Base-by-base conservation (phyloP, 1,140 invertebrate genomes). In the Teleopsis dalmanni region DNA sequence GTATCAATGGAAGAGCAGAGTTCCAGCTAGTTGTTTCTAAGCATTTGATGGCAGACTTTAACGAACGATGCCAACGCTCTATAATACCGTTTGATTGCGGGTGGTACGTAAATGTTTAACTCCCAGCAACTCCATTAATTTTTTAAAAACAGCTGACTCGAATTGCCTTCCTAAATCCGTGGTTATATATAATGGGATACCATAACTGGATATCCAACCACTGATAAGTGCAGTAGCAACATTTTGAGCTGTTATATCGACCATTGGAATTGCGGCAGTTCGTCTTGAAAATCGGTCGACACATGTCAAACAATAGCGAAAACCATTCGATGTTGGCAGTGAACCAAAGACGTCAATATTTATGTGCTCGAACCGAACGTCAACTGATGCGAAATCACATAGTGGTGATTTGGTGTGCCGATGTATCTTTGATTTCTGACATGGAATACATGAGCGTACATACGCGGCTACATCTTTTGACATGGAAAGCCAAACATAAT, bases 101-200 rank as follows among this genome's bases (percentile, higher is more conserved):
- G 7, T 40, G 22, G 13, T 10, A 40, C 0, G 70, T 2, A 52
- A 38, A 42, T 61, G 58, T 18, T 57, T 38, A 9, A 56, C 48
- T 14, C 55, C 54, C 5, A 56, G 29, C 4, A 52, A 29, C 31
- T 47, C 44, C 27, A 35, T 31, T 49, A 61, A 27, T 9, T 48
- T 14, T 3, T 36, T 8, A 57, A 68, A 7, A 9, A 62, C 13
- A 2, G 50, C 16, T 0, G 57, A 52, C 25, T 70, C 57, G 36
- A 74, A 73, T 38, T 73, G 63, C 23, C 34, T 35, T 11, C 67
- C 66, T 31, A 58, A 53, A 40, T 74, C 66, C 2, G 70, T 65
- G 16, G 47, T 43, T 2, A 50, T 26, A 11, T 33, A 35, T 8
- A 25, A 23, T 26, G 48, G 48, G 10, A 43, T 33, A 2, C 21